Conservation (phyloP, 1,140 invertebrate genomes). For the Bradysia coprophila region DNA sequence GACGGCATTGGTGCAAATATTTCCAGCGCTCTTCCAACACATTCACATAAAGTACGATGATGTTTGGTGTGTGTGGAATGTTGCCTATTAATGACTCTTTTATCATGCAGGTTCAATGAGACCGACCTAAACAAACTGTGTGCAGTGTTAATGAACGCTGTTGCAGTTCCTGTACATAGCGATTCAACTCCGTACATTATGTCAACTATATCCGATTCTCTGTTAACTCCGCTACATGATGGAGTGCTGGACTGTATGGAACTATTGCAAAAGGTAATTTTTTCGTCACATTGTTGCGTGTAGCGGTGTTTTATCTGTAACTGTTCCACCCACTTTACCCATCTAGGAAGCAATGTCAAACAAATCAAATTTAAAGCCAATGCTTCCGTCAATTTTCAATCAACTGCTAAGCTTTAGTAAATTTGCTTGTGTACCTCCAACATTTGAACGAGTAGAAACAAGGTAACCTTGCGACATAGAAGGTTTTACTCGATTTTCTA, state of each 20-base stretch:
- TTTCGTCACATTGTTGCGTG: no score
- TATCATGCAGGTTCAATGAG: constrained; percentile 42
- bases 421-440: constrained; percentile 49
- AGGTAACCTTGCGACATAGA: no score
- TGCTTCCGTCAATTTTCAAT: constrained; percentile 62
- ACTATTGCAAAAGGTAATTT: constrained; percentile 47
- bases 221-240: constrained; percentile 67
- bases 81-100: no score
- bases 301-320: constrained; percentile 2
- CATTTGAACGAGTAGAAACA: constrained; percentile 36
- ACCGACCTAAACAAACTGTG: constrained; percentile 65
- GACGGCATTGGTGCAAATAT: constrained; percentile 83
- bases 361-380: constrained; percentile 40
- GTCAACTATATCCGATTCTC: constrained; percentile 50
- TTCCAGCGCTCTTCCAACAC: constrained; percentile 81
- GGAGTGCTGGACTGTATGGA: constrained; percentile 64
- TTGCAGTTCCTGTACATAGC: constrained; percentile 64
- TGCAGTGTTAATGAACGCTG: constrained; percentile 52
- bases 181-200: constrained; percentile 66
- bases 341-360: constrained; percentile 50
- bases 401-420: constrained; percentile 58
- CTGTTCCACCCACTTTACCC: neutral
- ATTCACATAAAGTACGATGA: constrained; percentile 35
- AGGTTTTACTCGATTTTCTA: no score
- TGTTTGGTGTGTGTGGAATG: no score